These are phyloP conservation scores for Ataeniobius toweri DNA, from an alignment of 2,797 vertebrate genomes.

Conservation along the genomic window DNA sequence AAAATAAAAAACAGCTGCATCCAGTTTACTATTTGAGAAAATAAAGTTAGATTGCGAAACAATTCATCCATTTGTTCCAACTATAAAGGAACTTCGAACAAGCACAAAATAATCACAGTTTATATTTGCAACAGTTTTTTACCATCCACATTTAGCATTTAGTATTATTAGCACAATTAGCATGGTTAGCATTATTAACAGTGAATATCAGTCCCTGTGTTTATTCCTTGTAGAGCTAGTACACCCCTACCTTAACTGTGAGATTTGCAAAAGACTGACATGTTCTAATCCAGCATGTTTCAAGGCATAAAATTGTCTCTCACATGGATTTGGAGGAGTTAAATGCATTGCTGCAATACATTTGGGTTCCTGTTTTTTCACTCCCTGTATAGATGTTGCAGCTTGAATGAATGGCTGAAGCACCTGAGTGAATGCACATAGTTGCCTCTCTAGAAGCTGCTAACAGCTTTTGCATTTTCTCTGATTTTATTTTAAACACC, in stretches of 20 bases:
- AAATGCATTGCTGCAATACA: not conserved
- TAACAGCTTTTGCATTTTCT: not conserved
- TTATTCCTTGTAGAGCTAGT: not conserved
- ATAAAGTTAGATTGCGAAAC: not conserved
- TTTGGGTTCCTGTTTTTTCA: not conserved
- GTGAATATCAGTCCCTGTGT: not conserved
- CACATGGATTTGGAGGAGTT: not conserved
- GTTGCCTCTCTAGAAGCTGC: not conserved
- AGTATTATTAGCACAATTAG: not conserved
- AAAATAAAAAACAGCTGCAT: not conserved
- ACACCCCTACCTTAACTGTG: not conserved
- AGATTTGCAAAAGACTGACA: not conserved
- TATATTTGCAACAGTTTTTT: too few relatives aligned
- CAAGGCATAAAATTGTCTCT: not conserved
- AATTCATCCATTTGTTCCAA: too few relatives aligned
- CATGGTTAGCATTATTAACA: not conserved
- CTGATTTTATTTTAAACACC: not conserved
- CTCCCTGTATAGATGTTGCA: not conserved
- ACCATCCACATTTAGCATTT: not conserved
- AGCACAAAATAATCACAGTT: not conserved
- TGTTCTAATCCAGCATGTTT: not conserved
- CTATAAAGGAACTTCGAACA: not conserved
- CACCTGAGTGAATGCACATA: too few relatives aligned
- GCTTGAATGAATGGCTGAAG: not conserved
- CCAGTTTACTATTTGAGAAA: not conserved